These are phyloP conservation scores for Sardinella longiceps DNA, from an alignment of 2,797 vertebrate species.

Conservation along the genomic window DNA sequence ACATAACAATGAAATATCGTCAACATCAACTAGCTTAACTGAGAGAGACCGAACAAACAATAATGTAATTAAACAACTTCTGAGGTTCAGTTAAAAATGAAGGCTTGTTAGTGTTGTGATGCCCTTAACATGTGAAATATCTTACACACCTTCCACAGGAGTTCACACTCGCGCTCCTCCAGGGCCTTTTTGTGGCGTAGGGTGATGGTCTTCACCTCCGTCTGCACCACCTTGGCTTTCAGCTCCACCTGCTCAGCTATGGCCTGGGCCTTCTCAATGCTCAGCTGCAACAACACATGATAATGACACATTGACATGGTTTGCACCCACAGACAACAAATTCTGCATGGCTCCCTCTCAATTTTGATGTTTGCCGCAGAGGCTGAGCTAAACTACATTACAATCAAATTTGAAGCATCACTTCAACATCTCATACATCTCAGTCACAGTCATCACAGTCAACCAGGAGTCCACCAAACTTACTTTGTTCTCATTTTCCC, in stretches of 20 bases:
- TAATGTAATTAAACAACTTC: neutral
- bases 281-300: conserved; percentile 85
- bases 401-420: too few species aligned
- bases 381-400: too few species aligned
- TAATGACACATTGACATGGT: conserved; percentile 28
- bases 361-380: too few species aligned
- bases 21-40: neutral
- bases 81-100: neutral
- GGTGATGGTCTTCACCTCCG: conserved; percentile 95
- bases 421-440: too few species aligned
- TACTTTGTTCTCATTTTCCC: too few species aligned
- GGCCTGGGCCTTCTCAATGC: conserved; percentile 96
- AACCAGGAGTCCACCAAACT: too few species aligned
- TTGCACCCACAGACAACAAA: too few species aligned
- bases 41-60: neutral
- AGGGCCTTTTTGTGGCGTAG: conserved; percentile 93
- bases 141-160: conserved; percentile 93
- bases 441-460: too few species aligned
- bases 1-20: neutral
- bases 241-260: conserved; percentile 98
- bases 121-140: neutral
- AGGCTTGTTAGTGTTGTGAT: neutral
- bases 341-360: too few species aligned
- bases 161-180: conserved; percentile 95
- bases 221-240: conserved; percentile 95